Evolutionary conservation across 1,140 invertebrate genomes (phyloP), one percentile per base, ranked within the genome.

Genomic region (Babylonia areolata): DNA sequence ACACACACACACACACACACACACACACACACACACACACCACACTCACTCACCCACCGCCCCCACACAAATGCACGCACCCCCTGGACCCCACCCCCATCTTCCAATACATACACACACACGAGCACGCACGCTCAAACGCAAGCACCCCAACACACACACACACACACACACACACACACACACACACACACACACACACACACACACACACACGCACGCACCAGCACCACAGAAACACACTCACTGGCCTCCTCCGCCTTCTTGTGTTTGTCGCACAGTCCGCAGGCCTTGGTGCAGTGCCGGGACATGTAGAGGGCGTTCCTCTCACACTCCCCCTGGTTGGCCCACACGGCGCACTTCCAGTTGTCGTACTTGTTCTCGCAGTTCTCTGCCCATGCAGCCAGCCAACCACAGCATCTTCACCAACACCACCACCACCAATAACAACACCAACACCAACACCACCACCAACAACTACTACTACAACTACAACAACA

Each of bases 281-380:
- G n/a, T 15, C 86, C 85, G 81, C 92, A 93, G 1, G 92, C 88
- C 58, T 91, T 90, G 37, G 77, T 84, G 83, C 92, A 93, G 75
- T 91, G 88, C 28, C 20, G 42, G 1, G 81, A 84, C 92, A 93
- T 93, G 86, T 90, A 93, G 23, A 86, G 75, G 0, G 75, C 58
- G 80, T 93, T 93, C 23, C 88, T 75, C 2, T 92, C 88, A 85
- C 92, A 93, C 81, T 93, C 91, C 0, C 91, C 91, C 31, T 90
- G 87, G 12, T 90, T 88, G 9, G 91, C 90, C 91, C 92, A 93
- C 0, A 90, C 81, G n/a, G 87, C 69, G 81, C 92, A 93, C 15
- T 87, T 78, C 90, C 90, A 91, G 81, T 84, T 87, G 77, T 90
- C 87, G 79, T 90, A 90, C 31, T 35, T 86, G 84, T 92, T 92